Percentiles rank a stretch among this genome's conserved stretches.
These are phyloP conservation scores for Pangasianodon gigas DNA, from an alignment of 2,113 vertebrate species.

Conservation along the genomic window DNA sequence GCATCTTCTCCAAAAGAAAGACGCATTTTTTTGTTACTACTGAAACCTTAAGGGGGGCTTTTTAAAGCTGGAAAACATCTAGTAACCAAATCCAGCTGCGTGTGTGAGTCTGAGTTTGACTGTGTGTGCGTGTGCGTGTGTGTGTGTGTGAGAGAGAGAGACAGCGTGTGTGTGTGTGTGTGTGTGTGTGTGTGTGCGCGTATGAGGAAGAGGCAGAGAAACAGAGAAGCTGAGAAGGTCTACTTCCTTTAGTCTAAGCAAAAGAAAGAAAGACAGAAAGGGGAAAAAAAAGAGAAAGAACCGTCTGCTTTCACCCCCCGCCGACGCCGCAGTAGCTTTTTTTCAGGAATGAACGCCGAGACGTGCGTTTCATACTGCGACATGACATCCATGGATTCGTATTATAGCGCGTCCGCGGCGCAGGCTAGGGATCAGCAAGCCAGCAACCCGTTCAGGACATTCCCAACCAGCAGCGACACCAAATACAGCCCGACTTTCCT, in stretches of 20 bases:
- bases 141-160: conserved; percentile 50
- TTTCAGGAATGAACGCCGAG: conserved; percentile 95
- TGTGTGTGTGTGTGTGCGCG: background rate
- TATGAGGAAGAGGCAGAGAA: background rate
- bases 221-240: conserved; percentile 53
- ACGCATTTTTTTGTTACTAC: conserved; percentile 72
- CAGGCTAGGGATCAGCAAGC: conserved; percentile 84
- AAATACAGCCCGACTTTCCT: conserved; percentile 90
- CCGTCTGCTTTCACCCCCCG: conserved; percentile 60
- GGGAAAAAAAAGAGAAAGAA: conserved; percentile 48
- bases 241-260: conserved; percentile 22
- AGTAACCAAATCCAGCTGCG: conserved; percentile 82
- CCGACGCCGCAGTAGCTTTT: conserved; percentile 58
- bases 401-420: conserved; percentile 86
- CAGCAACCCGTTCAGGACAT: conserved; percentile 93
- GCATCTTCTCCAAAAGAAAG: conserved; percentile 68
- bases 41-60: conserved; percentile 79
- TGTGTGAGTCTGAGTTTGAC: conserved; percentile 62
- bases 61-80: conserved; percentile 84
- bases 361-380: conserved; percentile 93
- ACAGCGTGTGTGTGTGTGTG: conserved; percentile 42
- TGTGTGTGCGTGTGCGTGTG: conserved; percentile 49
- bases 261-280: conserved; percentile 62
- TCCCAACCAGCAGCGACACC: conserved; percentile 83
- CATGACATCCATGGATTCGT: conserved; percentile 97